phyloP scores from a whole-genome alignment of 1,140 invertebrate species.

The Acromyrmex charruanus region DNA sequence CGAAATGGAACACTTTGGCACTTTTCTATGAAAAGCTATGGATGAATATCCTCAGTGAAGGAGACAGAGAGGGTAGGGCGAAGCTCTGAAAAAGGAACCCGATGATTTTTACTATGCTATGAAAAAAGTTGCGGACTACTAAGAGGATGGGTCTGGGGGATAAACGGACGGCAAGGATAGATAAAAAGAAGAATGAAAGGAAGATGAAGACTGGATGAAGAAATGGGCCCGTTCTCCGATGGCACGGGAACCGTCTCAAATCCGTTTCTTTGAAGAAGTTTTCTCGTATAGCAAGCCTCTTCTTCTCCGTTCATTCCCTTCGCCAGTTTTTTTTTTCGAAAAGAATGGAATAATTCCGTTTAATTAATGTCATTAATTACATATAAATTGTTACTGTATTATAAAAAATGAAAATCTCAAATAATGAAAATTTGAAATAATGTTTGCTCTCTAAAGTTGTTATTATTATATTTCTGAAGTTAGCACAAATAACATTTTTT shows the following conservation, averaged over 20 bases:
- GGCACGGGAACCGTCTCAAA: slow-evolving; percentile 79
- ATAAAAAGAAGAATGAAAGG: slow-evolving; percentile 55
- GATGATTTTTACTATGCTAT: slow-evolving; percentile 73
- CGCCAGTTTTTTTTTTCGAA: background rate
- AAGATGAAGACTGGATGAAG: slow-evolving; percentile 56
- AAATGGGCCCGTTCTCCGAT: slow-evolving; percentile 58
- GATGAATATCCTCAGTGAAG: slow-evolving; percentile 64
- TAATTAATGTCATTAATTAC: slow-evolving; percentile 2
- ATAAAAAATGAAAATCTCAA: background rate
- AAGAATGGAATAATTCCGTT: slow-evolving; percentile 7
- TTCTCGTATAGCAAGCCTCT: slow-evolving; percentile 34
- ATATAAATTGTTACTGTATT: background rate
- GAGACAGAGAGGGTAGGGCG: slow-evolving; percentile 43
- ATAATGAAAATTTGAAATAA: background rate
- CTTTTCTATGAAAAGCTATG: slow-evolving; percentile 65
- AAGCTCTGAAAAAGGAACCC: slow-evolving; percentile 67
- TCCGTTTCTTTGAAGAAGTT: slow-evolving; percentile 73
- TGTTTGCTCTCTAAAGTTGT: background rate
- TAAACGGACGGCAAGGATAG: slow-evolving; percentile 48
- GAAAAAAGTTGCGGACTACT: slow-evolving; percentile 65
- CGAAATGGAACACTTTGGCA: slow-evolving; percentile 66
- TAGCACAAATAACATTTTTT: background rate
- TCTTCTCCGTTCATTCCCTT: slow-evolving; percentile 36
- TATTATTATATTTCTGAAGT: background rate
- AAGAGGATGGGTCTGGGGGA: slow-evolving; percentile 55